Evolutionary conservation across 2,888 invertebrate genomes (phyloP), one percentile per base, ranked within the genome.

Genomic region (Morpho helenor): DNA sequence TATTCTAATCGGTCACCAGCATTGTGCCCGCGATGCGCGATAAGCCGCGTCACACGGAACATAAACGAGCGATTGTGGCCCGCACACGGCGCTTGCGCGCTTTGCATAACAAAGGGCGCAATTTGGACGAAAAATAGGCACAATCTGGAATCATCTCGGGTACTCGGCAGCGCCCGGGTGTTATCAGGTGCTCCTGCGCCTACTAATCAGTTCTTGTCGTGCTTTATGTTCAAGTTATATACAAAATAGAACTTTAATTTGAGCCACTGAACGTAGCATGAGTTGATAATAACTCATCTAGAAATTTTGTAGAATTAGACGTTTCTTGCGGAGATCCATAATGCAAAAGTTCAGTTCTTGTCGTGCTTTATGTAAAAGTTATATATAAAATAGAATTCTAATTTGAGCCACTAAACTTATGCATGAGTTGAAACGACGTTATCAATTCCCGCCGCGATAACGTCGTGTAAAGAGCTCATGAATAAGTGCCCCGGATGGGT

Each of bases 41-140:
- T 89, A 89, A 85, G 76, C 73, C 74, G 77, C 77, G 85, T 84
- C 82, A 82, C 85, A 82, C 82, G 78, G 72, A 76, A 75, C 82
- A 78, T 76, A 82, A 80, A 82, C 83, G 80, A 80, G 75, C 82
- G 84, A 78, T 79, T 78, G 83, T 77, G 73, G 85, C 77, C 89
- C 89, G 88, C 89, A 90, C 89, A 90, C 88, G 81, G 88, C 82
- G 88, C 80, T 73, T 75, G 79, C 84, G 83, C 87, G 84, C 87
- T 89, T 88, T 88, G 89, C 89, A 88, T 89, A 86, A 90, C 88
- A 90, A 90, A 89, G 84, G 81, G 78, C 78, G 87, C 87, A 90
- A 88, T 90, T 90, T 88, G 88, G 88, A 86, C 76, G 87, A 86
- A 87, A 89, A 88, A 90, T 88, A 86, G 83, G 72, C 77, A 69